Conservation (phyloP, 2,888 invertebrate species). For the Troides aeacus region DNA sequence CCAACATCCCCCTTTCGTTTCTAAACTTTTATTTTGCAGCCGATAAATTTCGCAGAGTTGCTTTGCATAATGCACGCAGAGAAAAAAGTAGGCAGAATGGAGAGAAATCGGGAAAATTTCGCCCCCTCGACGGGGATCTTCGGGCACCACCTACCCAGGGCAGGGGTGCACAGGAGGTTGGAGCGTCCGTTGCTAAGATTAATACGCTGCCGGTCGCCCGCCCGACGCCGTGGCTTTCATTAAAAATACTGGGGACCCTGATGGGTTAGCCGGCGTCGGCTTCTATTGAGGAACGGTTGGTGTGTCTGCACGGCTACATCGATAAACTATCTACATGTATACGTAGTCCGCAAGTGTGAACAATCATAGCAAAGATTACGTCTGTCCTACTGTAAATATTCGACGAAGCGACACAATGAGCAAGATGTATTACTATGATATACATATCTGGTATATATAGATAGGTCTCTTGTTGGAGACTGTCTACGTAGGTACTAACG, state of each 20-base stretch:
- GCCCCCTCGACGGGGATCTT: constrained; percentile 64
- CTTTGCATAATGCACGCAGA: constrained; percentile 72
- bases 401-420: too few species aligned
- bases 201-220: constrained; percentile 72
- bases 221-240: constrained; percentile 74
- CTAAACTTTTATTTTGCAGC: constrained; percentile 45
- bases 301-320: constrained; percentile 25
- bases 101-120: constrained; percentile 58
- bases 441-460: too few species aligned
- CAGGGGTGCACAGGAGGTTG: constrained; percentile 61
- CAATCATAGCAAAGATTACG: too few species aligned
- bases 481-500: too few species aligned
- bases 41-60: constrained; percentile 64
- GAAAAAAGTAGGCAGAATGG: constrained; percentile 57
- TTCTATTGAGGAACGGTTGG: constrained; percentile 41
- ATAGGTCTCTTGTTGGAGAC: too few species aligned
- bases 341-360: too few species aligned
- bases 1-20: neutral
- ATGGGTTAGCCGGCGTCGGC: constrained; percentile 50
- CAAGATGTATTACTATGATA: too few species aligned
- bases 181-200: constrained; percentile 71
- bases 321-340: constrained; percentile 19
- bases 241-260: constrained; percentile 67
- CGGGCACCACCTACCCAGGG: constrained; percentile 66
- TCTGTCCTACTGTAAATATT: too few species aligned